Evolutionary conservation across 1,140 invertebrate species (phyloP), one percentile per base, ranked within the genome.

Genomic region (Bombus soroeensis): DNA sequence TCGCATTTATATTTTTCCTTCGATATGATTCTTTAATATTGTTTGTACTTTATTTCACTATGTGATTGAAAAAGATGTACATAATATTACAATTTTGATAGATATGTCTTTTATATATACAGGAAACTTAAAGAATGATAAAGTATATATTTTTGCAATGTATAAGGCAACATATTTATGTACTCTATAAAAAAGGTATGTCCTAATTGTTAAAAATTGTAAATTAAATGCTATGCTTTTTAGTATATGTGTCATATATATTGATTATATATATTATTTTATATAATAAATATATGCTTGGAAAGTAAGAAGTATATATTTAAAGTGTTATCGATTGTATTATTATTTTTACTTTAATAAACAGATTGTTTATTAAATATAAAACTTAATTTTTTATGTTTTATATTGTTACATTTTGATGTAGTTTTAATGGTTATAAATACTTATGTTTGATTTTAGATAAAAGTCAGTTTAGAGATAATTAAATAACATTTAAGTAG

Each of bases 111-210:
- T 18, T 75, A 47, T 32, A 28, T 62, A 57, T 32, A 22, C 59
- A 28, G 12, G 37, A 32, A n/a, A 74, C 5, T 28, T 22, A 59
- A 43, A 41, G 6, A 74, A 28, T 32, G 13, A 81, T 22, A 41
- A 73, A 34, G n/a, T 39, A 39, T 32, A 71, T 41, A 39, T 73
- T 41, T 73, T 43, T 73, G 6, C 28, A 41, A 73, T 73, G 28
- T 73, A 43, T n/a, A 41, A 73, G 10, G 28, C 28, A 28, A 43
- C n/a, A 34, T 59, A 47, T 9, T 75, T 10, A 37, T 25, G 12
- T n/a, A 66, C 28, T 77, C 9, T 18, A 32, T 76, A 68, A 53
- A 32, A 68, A 53, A 68, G 22, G 59, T 75, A 82, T 13, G 64
- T 76, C 12, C 28, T 75, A 15, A 34, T 34, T 66, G 39, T 41